A percentile compares a stretch with the other conserved stretches of the same genome.
These are phyloP conservation scores for Andrena bucephala DNA, from an alignment of 2,888 invertebrate genomes.

Conservation along the genomic window DNA sequence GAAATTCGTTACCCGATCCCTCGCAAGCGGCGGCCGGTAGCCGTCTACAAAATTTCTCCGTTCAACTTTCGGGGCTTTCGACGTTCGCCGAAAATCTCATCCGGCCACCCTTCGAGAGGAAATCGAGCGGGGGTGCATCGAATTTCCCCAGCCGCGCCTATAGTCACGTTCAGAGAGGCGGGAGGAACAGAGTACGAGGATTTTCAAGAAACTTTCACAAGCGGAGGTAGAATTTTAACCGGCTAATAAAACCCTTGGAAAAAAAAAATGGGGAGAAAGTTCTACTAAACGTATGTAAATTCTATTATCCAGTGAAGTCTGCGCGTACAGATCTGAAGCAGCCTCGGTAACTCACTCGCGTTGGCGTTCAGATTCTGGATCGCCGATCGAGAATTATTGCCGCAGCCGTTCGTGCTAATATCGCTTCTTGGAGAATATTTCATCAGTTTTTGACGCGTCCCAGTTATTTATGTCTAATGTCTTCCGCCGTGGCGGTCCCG, in stretches of 20 bases:
- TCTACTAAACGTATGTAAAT: too few relatives aligned
- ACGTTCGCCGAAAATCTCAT: constrained; percentile 42
- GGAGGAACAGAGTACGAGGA: not conserved
- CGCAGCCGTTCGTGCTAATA: constrained; percentile 40
- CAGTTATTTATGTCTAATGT: constrained; percentile 67
- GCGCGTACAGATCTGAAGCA: too few relatives aligned
- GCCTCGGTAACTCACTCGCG: constrained; percentile 30
- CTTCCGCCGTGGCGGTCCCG: constrained; percentile 46
- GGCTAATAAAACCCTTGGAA: not conserved
- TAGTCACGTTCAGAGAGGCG: not conserved
- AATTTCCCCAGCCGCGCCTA: not conserved
- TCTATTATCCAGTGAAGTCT: too few relatives aligned
- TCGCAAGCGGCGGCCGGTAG: constrained; percentile 16
- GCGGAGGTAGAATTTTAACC: not conserved
- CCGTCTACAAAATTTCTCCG: constrained; percentile 34
- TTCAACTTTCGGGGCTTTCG: constrained; percentile 31
- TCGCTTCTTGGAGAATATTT: constrained; percentile 59
- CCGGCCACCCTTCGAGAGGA: constrained; percentile 2
- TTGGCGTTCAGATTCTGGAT: constrained; percentile 26
- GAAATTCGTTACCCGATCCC: constrained; percentile 59
- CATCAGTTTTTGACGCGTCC: constrained; percentile 59
- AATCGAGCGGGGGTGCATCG: constrained; percentile 6
- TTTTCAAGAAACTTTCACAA: too few relatives aligned
- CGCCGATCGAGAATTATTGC: constrained; percentile 41
- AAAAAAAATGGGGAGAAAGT: too few relatives aligned